These are phyloP conservation scores for Pangasius mekongensis DNA, from an alignment of 2,797 vertebrate species.

Conservation along the genomic window DNA sequence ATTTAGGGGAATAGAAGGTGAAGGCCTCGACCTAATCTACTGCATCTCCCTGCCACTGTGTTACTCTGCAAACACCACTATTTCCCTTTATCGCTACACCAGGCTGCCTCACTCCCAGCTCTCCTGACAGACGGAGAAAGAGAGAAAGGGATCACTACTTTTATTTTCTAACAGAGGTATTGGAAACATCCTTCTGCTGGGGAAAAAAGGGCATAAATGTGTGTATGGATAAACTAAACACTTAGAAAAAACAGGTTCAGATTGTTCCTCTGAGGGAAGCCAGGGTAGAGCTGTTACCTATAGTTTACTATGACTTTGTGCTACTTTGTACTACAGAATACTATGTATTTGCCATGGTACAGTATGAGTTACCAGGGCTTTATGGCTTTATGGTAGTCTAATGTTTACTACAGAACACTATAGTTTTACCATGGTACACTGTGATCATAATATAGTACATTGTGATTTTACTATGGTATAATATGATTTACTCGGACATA, in stretches of 20 bases:
- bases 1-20: constrained; percentile 77
- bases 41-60: constrained; percentile 70
- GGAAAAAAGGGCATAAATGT: neutral
- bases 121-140: constrained; percentile 62
- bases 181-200: neutral
- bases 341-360: neutral
- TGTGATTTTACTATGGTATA: neutral
- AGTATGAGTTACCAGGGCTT: no score
- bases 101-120: constrained; percentile 62
- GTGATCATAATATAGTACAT: neutral
- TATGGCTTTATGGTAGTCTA: neutral
- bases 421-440: neutral
- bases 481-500: neutral
- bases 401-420: neutral
- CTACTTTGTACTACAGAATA: neutral
- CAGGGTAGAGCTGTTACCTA: neutral
- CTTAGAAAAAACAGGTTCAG: neutral
- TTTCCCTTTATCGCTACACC: constrained; percentile 74
- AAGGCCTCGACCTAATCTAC: constrained; percentile 66
- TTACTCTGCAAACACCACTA: constrained; percentile 74
- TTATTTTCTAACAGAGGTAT: neutral
- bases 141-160: constrained; percentile 24
- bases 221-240: neutral
- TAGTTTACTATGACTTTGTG: neutral
- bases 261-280: neutral